These are phyloP conservation scores for Microplitis mediator DNA, from an alignment of 1,140 invertebrate species.

Conservation along the genomic window DNA sequence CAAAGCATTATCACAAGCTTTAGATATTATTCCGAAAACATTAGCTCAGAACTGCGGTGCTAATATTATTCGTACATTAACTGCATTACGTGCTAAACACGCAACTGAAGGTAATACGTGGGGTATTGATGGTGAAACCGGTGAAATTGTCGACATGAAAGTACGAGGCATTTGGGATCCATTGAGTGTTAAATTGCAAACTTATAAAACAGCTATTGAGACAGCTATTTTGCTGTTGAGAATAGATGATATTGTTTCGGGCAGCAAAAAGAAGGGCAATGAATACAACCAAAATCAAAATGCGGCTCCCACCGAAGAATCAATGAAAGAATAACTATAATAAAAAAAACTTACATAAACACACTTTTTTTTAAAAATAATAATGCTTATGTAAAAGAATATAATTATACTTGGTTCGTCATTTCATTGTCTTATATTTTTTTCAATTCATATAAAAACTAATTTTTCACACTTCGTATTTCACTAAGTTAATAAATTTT, in stretches of 20 bases:
- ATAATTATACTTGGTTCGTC: not conserved
- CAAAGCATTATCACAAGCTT: conserved; percentile 86
- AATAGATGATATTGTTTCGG: conserved; percentile 99
- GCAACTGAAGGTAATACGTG: conserved; percentile 70
- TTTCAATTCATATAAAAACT: too few relatives aligned
- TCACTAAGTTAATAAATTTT: too few relatives aligned
- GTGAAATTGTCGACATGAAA: conserved; percentile 92
- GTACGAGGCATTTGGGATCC: conserved; percentile 94
- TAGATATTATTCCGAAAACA: conserved; percentile 97
- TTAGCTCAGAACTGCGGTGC: conserved; percentile 98
- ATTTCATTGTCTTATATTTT: not conserved
- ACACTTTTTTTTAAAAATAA: not conserved
- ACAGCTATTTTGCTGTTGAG: conserved; percentile 94
- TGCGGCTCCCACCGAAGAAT: conserved; percentile 55
- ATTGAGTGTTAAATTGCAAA: conserved; percentile 90
- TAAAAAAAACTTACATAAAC: not conserved
- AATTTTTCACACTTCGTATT: too few relatives aligned
- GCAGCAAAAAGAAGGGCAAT: conserved; percentile 87
- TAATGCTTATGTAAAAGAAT: not conserved
- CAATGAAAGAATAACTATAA: conserved; percentile 53
- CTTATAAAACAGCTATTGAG: conserved; percentile 98
- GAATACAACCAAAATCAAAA: conserved; percentile 59
- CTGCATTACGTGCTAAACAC: conserved; percentile 87
- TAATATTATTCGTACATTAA: conserved; percentile 93
- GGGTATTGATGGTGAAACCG: conserved; percentile 96